phyloP scores from a whole-genome alignment of 1,140 invertebrate species.

The Hyphantria cunea region DNA sequence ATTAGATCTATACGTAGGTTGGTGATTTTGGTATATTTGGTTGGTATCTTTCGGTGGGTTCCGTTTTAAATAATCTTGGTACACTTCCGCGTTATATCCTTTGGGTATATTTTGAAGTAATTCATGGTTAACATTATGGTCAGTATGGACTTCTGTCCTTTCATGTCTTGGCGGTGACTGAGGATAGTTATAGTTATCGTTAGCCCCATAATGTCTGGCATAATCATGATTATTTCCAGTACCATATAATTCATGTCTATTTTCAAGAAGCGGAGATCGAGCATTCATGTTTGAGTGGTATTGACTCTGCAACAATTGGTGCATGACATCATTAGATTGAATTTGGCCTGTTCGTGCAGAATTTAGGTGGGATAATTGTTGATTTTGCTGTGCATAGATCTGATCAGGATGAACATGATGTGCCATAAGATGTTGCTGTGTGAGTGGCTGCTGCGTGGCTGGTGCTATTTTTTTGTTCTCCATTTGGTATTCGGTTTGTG shows the following conservation, averaged over 20 bases:
- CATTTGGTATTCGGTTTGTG: constrained; percentile 84
- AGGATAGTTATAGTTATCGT: constrained; percentile 75
- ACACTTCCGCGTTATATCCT: constrained; percentile 78
- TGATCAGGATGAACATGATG: constrained; percentile 78
- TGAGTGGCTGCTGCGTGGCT: constrained; percentile 74
- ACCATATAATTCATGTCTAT: constrained; percentile 79
- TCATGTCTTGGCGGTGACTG: constrained; percentile 64
- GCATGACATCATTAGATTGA: constrained; percentile 75
- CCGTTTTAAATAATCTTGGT: constrained; percentile 80
- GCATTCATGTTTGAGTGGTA: constrained; percentile 77
- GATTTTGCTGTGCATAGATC: constrained; percentile 70
- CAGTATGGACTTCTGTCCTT: constrained; percentile 62
- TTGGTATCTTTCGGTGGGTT: constrained; percentile 81
- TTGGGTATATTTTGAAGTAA: constrained; percentile 72
- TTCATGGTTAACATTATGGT: constrained; percentile 74
- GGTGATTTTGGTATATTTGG: constrained; percentile 82
- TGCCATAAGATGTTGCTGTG: constrained; percentile 76
- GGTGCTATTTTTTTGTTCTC: constrained; percentile 85
- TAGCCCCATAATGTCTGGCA: constrained; percentile 70
- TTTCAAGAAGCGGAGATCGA: constrained; percentile 77
- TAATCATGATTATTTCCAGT: constrained; percentile 74
- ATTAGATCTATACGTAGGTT: constrained; percentile 75
- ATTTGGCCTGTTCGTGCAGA: constrained; percentile 80
- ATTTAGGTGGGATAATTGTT: constrained; percentile 68
- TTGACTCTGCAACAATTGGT: constrained; percentile 72